These are phyloP conservation scores for Xanthorhoe designata DNA, from an alignment of 2,888 invertebrate species.

Conservation along the genomic window DNA sequence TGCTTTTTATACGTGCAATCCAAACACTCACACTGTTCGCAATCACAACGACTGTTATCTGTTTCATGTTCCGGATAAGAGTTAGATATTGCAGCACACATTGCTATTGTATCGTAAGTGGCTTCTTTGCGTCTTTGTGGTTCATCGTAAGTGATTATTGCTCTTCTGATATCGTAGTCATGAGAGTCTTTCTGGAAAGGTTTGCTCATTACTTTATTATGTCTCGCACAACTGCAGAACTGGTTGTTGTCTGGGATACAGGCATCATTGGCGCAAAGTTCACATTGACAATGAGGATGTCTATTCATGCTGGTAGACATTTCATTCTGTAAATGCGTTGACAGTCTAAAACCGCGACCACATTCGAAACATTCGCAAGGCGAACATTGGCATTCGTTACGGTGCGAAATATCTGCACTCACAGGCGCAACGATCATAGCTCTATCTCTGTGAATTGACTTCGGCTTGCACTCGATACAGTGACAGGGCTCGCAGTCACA, in stretches of 20 bases:
- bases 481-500: constrained; percentile 60
- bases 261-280: constrained; percentile 54
- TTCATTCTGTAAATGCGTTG: constrained; percentile 53
- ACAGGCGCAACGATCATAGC: constrained; percentile 53
- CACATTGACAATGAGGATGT: constrained; percentile 56
- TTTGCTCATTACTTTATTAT: constrained; percentile 56
- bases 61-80: constrained; percentile 37
- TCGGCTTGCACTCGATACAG: constrained; percentile 54
- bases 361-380: constrained; percentile 67
- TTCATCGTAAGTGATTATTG: constrained; percentile 34
- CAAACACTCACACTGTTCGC: constrained; percentile 58
- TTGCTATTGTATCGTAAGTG: constrained; percentile 49
- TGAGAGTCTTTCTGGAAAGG: constrained; percentile 53
- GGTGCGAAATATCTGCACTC: constrained; percentile 45
- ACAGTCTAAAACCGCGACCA: constrained; percentile 44
- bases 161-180: constrained; percentile 61
- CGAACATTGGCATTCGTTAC: constrained; percentile 56
- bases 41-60: constrained; percentile 44
- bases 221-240: constrained; percentile 57
- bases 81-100: constrained; percentile 52
- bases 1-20: constrained; percentile 49
- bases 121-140: constrained; percentile 9
- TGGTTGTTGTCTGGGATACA: constrained; percentile 54
- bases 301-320: constrained; percentile 57
- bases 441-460: constrained; percentile 31